Conservation (phyloP, 2,888 invertebrate genomes). For the Girardia tigrina region DNA sequence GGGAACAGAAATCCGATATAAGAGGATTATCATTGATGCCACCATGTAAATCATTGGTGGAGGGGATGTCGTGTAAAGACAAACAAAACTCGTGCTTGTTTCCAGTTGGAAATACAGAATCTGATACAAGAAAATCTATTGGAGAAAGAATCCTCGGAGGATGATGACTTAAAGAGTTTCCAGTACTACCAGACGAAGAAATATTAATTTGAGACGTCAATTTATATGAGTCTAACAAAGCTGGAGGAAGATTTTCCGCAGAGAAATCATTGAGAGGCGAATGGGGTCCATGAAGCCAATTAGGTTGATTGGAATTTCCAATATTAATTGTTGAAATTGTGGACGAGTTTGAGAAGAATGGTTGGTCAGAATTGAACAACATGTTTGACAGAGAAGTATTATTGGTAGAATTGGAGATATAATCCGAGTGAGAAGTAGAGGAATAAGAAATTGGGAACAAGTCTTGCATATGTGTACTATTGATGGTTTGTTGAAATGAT, state of each 20-base stretch:
- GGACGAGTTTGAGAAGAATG: not conserved
- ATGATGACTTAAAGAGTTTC: not conserved
- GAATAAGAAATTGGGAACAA: slow-evolving; percentile 19
- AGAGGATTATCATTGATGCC: not conserved
- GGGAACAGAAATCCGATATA: slow-evolving; percentile 9
- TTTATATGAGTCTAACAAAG: not conserved
- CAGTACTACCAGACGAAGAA: not conserved
- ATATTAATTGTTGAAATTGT: not conserved
- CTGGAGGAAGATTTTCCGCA: not conserved
- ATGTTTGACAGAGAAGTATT: slow-evolving; percentile 9
- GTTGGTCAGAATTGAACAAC: not conserved
- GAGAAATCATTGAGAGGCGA: not conserved
- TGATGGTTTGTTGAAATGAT: not conserved
- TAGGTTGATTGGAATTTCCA: not conserved
- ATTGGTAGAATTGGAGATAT: not conserved
- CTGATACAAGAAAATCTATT: slow-evolving; percentile 8
- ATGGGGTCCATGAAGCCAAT: not conserved
- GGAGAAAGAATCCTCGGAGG: not conserved
- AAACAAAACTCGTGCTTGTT: not conserved
- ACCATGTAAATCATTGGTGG: too few relatives aligned
- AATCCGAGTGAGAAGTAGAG: slow-evolving; percentile 8
- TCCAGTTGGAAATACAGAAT: not conserved
- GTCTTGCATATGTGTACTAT: slow-evolving; percentile 1
- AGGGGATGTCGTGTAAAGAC: not conserved
- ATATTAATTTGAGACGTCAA: not conserved